A percentile compares a stretch with the other conserved stretches of the same genome.
Conservation (phyloP, 2,797 vertebrate species). For the Cossypha dichroa region DNA sequence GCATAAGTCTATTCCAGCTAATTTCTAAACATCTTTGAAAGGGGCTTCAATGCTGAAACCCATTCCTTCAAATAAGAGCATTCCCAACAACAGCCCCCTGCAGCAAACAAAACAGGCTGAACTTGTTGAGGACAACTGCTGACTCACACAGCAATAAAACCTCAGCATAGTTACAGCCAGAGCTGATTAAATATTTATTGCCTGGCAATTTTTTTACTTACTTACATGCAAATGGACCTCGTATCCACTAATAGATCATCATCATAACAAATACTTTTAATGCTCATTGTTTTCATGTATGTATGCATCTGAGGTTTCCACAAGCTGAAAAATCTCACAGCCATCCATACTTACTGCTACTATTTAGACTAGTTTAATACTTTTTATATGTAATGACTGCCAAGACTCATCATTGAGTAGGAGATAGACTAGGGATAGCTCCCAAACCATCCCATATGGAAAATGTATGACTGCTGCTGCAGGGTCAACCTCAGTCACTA, state of each 20-base stretch:
- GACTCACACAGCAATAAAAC: not conserved
- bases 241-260: not conserved
- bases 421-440: not conserved
- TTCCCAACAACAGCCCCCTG: not conserved
- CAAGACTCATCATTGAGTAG: not conserved
- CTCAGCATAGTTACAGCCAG: not conserved
- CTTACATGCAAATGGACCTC: not conserved
- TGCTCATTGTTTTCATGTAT: not conserved
- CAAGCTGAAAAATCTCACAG: not conserved
- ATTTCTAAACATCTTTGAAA: not conserved
- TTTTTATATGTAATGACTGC: not conserved
- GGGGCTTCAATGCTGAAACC: not conserved
- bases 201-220: not conserved
- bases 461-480: not conserved
- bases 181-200: not conserved
- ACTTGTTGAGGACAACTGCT: not conserved
- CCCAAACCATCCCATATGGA: rapidly evolving
- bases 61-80: not conserved
- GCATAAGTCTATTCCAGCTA: not conserved
- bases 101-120: not conserved
- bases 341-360: not conserved
- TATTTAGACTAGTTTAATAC: not conserved
- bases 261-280: not conserved
- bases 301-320: not conserved
- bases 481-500: not conserved